Base-by-base conservation (phyloP, 2,888 invertebrate genomes). In the Prenolepis imparis region DNA sequence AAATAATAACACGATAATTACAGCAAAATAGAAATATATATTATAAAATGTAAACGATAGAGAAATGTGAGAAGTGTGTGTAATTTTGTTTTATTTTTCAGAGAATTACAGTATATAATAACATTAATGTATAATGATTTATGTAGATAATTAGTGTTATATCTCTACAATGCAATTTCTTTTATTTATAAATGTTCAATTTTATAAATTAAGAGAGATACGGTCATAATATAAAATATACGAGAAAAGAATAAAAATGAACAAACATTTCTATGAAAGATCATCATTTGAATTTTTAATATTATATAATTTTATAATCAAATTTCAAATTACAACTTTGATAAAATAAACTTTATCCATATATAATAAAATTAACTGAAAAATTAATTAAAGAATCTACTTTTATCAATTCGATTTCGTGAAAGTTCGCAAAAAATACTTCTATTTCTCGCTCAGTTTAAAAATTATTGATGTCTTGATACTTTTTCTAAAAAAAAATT, bases 51-150 rank as follows among this genome's bases (percentile, higher is more conserved):
- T 15, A 2, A 2, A 28, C 3, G 28, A 28, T 28, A 28, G 15
- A 18, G 39, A 59, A 59, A 73, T 74, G 9, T 32, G 15, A 74
- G 36, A 61, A n/a, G n/a, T 44, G 32, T n/a, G 15, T 36, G 5
- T 36, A 36, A 36, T 36, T 36, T 36, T 36, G 36, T 9, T 32
- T 6, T 5, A 0, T 32, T 5, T 15, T 61, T 6, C 2, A 18
- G 15, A n/a, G n/a, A 52, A 61, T 32, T 44, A 44, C 28, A 28
- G 28, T 44, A 44, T 44, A 12, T 15, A 44, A 70, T 21, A 55
- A 70, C 11, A 8, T n/a, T n/a, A 2, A 44, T 44, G 15, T 15
- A 44, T 44, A 44, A 15, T 44, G 15, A 36, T 36, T 4, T 5
- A 36, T 44, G 12, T 44, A 44, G 3, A 12, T 44, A 44, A 44